These are phyloP conservation scores for Poeciliopsis retropinna DNA, from an alignment of 2,113 vertebrate species.

Conservation along the genomic window DNA sequence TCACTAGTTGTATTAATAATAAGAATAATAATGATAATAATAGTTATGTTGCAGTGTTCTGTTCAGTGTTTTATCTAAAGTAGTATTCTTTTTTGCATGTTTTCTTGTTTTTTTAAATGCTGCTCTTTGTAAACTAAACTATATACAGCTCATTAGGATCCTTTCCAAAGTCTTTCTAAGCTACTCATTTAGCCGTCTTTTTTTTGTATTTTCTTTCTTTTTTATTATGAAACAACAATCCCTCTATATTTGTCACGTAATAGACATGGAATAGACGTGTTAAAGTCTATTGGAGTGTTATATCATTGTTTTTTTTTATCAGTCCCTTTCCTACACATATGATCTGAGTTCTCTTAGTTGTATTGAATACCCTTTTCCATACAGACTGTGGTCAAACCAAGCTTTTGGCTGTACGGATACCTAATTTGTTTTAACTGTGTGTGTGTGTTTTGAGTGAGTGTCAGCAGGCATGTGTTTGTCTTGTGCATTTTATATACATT, in stretches of 20 bases:
- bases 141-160: conserved; percentile 79
- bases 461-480: conserved; percentile 43
- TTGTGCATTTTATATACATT: conserved; percentile 76
- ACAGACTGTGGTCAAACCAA: conserved; percentile 60
- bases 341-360: conserved; percentile 56
- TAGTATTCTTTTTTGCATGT: conserved; percentile 79
- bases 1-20: conserved; percentile 68
- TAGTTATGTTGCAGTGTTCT: conserved; percentile 72
- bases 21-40: conserved; percentile 65
- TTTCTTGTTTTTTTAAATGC: conserved; percentile 79
- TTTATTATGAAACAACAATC: conserved; percentile 73
- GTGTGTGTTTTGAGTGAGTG: conserved; percentile 52
- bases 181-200: conserved; percentile 72
- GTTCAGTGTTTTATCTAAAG: conserved; percentile 80
- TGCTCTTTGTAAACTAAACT: conserved; percentile 80
- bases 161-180: conserved; percentile 74
- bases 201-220: conserved; percentile 65
- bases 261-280: conserved; percentile 71
- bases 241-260: conserved; percentile 72
- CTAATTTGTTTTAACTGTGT: conserved; percentile 46
- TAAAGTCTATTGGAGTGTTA: conserved; percentile 71
- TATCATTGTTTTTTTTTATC: conserved; percentile 67
- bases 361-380: conserved; percentile 68
- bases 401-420: conserved; percentile 47
- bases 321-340: conserved; percentile 45